A percentile compares a stretch with the other conserved stretches of the same genome.
Evolutionary conservation across 2,113 vertebrate species (phyloP).

Genomic region (Stigmatopora argus): DNA sequence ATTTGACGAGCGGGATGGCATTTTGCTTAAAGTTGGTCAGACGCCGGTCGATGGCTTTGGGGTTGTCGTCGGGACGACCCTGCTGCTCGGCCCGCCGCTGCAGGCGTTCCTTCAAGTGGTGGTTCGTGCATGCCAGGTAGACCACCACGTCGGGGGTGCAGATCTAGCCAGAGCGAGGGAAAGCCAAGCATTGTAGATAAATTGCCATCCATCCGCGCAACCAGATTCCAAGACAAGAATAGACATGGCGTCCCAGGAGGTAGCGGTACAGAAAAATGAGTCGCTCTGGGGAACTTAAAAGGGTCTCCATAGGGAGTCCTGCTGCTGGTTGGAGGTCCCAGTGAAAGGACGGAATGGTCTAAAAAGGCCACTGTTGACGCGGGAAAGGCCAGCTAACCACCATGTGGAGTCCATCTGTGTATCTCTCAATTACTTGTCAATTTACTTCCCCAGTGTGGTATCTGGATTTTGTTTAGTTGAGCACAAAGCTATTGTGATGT

Average conservation of each 20-base stretch:
- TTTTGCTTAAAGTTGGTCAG: slow-evolving; percentile 97
- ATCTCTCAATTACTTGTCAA: background rate
- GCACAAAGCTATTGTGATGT: background rate
- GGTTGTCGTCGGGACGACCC: slow-evolving; percentile 92
- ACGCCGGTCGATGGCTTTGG: slow-evolving; percentile 90
- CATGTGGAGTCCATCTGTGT: slow-evolving; percentile 7
- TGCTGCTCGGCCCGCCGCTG: slow-evolving; percentile 88
- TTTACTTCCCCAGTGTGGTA: background rate
- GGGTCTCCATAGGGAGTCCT: slow-evolving; percentile 23
- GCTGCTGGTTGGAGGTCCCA: background rate
- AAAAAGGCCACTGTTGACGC: slow-evolving; percentile 43
- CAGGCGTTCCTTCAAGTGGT: slow-evolving; percentile 87
- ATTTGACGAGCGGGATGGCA: slow-evolving; percentile 86
- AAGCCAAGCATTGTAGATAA: background rate
- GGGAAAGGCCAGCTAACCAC: slow-evolving; percentile 53
- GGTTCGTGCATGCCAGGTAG: slow-evolving; percentile 88
- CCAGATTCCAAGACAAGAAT: slow-evolving; percentile 10
- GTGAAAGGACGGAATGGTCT: slow-evolving; percentile 11
- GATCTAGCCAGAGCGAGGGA: slow-evolving; percentile 70
- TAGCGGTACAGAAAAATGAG: slow-evolving; percentile 10
- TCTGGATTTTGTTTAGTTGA: background rate
- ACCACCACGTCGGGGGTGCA: slow-evolving; percentile 95
- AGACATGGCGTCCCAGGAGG: slow-evolving; percentile 7
- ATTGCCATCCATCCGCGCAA: background rate
- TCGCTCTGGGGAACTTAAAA: slow-evolving; percentile 19